A percentile compares a stretch with the other conserved stretches of the same genome.
Conservation (phyloP, 2,888 invertebrate genomes). For the Drosophila nr. perissopoda region DNA sequence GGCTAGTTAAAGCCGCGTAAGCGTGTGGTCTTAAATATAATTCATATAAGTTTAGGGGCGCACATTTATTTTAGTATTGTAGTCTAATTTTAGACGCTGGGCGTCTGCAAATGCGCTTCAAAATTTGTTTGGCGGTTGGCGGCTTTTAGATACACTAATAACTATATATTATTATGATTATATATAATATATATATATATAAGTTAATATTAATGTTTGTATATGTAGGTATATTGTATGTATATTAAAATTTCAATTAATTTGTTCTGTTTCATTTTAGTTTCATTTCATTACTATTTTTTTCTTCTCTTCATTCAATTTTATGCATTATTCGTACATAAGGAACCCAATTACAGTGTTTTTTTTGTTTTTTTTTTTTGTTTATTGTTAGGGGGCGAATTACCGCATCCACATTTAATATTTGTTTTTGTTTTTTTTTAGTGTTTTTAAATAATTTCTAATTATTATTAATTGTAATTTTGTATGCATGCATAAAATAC, state of each 20-base stretch:
- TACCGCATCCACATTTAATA: slow-evolving; percentile 29
- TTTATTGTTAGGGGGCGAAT: slow-evolving; percentile 10
- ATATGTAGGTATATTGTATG: slow-evolving; percentile 40
- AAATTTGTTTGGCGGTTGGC: slow-evolving; percentile 78
- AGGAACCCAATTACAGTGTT: slow-evolving; percentile 74
- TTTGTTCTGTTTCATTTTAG: slow-evolving; percentile 56
- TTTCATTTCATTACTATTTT: slow-evolving; percentile 33
- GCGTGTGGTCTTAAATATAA: slow-evolving; percentile 63
- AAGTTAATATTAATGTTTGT: slow-evolving; percentile 34
- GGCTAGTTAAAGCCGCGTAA: slow-evolving; percentile 58
- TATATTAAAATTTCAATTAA: slow-evolving; percentile 55
- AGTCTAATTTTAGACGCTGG: slow-evolving; percentile 70
- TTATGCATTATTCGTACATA: slow-evolving; percentile 62
- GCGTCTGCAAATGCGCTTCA: slow-evolving; percentile 76
- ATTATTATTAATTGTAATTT: slow-evolving; percentile 53
- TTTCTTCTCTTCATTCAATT: slow-evolving; percentile 12
- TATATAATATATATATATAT: slow-evolving; percentile 40
- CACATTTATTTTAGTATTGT: slow-evolving; percentile 42
- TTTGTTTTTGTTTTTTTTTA: slow-evolving; percentile 5
- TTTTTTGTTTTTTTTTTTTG: slow-evolving; percentile 1
- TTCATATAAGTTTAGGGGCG: slow-evolving; percentile 42
- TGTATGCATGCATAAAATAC: slow-evolving; percentile 65
- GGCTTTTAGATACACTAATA: slow-evolving; percentile 48
- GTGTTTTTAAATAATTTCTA: slow-evolving; percentile 47
- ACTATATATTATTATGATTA: slow-evolving; percentile 45